phyloP scores from a whole-genome alignment of 2,113 vertebrate genomes.

The Tauraco erythrolophus region DNA sequence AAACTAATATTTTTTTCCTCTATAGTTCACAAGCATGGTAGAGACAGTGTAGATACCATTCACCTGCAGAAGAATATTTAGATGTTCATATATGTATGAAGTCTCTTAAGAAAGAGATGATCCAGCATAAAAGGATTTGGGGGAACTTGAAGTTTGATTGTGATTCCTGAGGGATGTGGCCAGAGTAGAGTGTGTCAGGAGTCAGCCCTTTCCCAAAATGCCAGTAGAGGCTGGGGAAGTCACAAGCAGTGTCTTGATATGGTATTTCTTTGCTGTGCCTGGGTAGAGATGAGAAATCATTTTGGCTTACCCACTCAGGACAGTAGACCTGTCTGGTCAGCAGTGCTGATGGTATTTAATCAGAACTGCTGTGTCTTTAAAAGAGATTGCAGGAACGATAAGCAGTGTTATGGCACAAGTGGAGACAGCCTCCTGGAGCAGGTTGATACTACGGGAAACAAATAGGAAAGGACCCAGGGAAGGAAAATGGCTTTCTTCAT shows the following conservation, averaged over 20 bases:
- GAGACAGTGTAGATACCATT: background rate
- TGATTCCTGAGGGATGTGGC: background rate
- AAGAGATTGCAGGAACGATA: background rate
- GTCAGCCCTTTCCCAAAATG: background rate
- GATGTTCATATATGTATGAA: background rate
- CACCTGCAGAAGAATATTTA: background rate
- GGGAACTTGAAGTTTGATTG: background rate
- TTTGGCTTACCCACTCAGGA: background rate
- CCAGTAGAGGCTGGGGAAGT: background rate
- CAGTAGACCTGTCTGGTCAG: background rate
- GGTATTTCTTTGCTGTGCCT: background rate
- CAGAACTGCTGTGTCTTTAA: background rate
- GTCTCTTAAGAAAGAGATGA: background rate
- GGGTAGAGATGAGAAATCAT: background rate
- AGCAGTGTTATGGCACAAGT: background rate
- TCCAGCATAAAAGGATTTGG: background rate
- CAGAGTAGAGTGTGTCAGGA: background rate
- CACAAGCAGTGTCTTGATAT: background rate
- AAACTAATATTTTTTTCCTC: background rate
- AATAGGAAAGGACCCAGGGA: background rate
- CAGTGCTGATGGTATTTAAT: background rate
- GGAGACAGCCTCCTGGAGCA: background rate
- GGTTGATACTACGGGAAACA: background rate
- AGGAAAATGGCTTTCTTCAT: conserved; percentile 24
- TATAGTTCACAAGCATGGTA: background rate